Base-by-base conservation (phyloP, 64 coral and sea anemone species). In the Montipora cactus region DNA sequence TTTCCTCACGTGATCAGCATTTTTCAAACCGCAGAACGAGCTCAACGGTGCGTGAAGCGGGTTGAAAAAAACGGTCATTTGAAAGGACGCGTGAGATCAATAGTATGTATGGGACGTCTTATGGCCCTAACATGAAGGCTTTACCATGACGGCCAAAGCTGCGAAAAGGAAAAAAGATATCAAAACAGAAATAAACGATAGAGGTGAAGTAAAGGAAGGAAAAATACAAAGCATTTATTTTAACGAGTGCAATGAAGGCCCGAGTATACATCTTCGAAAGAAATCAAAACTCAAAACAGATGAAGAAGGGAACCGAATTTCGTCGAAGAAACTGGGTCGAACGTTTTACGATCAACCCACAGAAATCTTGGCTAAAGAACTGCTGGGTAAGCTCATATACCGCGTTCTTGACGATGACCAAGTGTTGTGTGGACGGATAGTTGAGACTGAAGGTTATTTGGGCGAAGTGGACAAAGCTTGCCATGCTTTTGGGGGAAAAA, bases 361-460 rank as follows among this genome's bases (percentile, higher is more conserved):
- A 8, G 90, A 89, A 49, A 86, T 85, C 47, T 81, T 99, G 74
- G 95, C 98, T 12, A 92, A 94, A 80, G 59, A 51, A 68, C 88
- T 99, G 57, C 77, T 99, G 18, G 98, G 98, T 8, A 99, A 99
- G 74, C 45, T 94, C 67, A 45, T 99, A 16, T 94, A 92, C 94
- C 92, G 95, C 44, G 74, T 88, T 16, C 69, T 94, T 44, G 92
- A 96, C 9, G 44, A 85, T 67, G 98, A 89, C 4, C 89, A 99
- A 78, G 90, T 89, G 9, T 23, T 96, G 13, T 83, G 83, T 53
- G 98, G 95, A 46, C 89, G 84, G 11, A 96, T 99, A 79, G 95
- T 99, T 11, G 98, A 99, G 44, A 99, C 98, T 1, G 98, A 99
- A 57, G 98, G 76, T 8, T 99, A 99, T 78, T 71, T 99, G 12